Base-by-base conservation (phyloP, 1,140 invertebrate genomes). In the Cataglyphis hispanica region DNA sequence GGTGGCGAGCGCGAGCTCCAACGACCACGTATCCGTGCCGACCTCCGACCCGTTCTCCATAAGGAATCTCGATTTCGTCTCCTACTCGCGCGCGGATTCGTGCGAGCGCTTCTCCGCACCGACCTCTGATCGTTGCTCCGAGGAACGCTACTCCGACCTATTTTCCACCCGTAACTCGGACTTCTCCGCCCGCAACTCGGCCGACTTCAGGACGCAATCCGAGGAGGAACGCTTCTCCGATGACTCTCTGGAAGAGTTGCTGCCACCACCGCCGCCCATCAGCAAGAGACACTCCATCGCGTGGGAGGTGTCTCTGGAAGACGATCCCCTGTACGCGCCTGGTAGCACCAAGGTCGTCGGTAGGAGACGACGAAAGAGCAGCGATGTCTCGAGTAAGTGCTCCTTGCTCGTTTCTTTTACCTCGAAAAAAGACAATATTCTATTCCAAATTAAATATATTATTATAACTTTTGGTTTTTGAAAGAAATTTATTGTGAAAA, bases 171-270 rank as follows among this genome's bases (percentile, higher is more conserved):
- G 94, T 69, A 95, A 93, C 69, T 95, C 92, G 19, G 95, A 93
- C 78, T 95, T 92, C 60, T 95, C 92, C 4, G 94, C 94, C 6
- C 90, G 94, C 61, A 95, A 95, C 61, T 95, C 94, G 1, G 94
- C 93, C 2, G 94, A 95, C 56, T 95, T 95, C 67, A 92, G 94
- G 16, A 95, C 92, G n/a, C 95, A 95, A 75, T 94, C 94, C 11
- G 97, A 97, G 80, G 97, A 97, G 87, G 97, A 97, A 86, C 96
- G 97, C 85, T 98, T 98, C 92, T 98, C 97, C 6, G 97, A 98
- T 92, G 97, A 98, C 92, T 98, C 97, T 4, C 92, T 98, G 66
- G 97, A 98, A 92, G 97, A 97, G 60, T 91, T 96, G 90, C 96
- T 97, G 86, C 96, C 97, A 70, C 96, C 97, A 11, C 96, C 95